Base-by-base conservation (phyloP, 2,888 invertebrate genomes). In the Cremastinae sp. region DNA sequence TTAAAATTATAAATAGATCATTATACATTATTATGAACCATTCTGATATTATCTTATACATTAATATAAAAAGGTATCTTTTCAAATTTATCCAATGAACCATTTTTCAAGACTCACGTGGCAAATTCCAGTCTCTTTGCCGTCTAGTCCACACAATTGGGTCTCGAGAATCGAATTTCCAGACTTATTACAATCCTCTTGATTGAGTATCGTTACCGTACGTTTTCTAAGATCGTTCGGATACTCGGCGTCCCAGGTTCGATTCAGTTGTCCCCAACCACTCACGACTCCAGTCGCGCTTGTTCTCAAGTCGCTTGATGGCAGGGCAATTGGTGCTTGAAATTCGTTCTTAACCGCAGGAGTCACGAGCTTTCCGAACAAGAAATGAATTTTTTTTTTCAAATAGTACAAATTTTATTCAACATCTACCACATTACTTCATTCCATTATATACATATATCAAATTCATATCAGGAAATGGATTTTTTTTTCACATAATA, bases 101-200 rank as follows among this genome's bases (percentile, higher is more conserved):
- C n/a, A 49, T 3, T 16, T 14, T 43, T 43, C 1, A 47, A 49
- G 3, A 69, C 75, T 76, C 28, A 82, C 82, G 2, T 43, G 56
- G 53, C 82, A 80, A 49, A 80, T 70, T 66, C 78, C 82, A 18
- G 74, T 56, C 8, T 65, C 65, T 2, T 59, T 18, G 14, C 75
- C 71, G 51, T 74, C 59, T 2, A 76, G 64, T 28, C 74, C 78
- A 49, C 81, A 81, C n/a, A 82, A 14, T 22, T 81, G 79, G 5
- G 74, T 75, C 0, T 78, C 76, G 28, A 75, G 45, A 65, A 78
- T 51, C 0, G 28, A 4, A 47, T 72, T 53, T 0, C 38, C 69
- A 1, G 65, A 59, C 36, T 28, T 28, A 28, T 53, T 54, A 59
- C 82, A 82, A 0, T 74, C 64, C 0, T 69, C 56, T 12, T 76